Base-by-base conservation (phyloP, 1,140 invertebrate genomes). In the Trichonephila clavata region DNA sequence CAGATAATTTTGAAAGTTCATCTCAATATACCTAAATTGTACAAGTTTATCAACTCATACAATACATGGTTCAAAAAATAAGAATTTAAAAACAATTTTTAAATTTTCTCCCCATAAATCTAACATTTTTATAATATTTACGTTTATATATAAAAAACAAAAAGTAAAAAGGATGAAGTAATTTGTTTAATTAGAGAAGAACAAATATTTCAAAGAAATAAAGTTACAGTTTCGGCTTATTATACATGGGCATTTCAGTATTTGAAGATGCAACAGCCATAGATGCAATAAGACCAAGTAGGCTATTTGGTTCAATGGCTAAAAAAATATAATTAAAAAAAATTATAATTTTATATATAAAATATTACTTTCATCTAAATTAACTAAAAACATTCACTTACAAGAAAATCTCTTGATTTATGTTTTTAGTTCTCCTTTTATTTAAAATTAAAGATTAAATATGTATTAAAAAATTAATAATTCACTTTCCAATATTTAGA, bases 261-360 rank as follows among this genome's bases (percentile, higher is more conserved):
- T 61, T 93, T 10, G 92, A 61, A 24, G 90, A 65, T 21, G 92
- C 92, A 20, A 86, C 92, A 27, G 92, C 92, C 57, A 93, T 71
- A n/a, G 92, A 87, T 80, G 92, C 84, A 60, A 93, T 57, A 32
- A 93, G 59, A 24, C 92, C 84, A 0, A 93, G 68, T 24, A 93
- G 63, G 32, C 92, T 93, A 43, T 77, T 93, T 27, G 92, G 92
- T 88, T 93, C 92, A 50, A 93, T 88, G 16, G 92, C 92, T 93
- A 88, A 80, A 87, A 87, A 50, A 87, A 88, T 59, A 86, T 7
- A 3, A 68, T 68, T 24, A 68, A 65, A 65, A n/a, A 68, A 14
- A 68, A 2, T 24, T 65, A 65, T 21, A 63, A 20, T 8, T 10
- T 13, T 4, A 27, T 14, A 27, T 24, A 27, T 18, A n/a, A 39